Percentiles rank a stretch among this genome's conserved stretches.
Conservation (phyloP, 2,888 invertebrate species). For the Zhuqinia jingwanae region DNA sequence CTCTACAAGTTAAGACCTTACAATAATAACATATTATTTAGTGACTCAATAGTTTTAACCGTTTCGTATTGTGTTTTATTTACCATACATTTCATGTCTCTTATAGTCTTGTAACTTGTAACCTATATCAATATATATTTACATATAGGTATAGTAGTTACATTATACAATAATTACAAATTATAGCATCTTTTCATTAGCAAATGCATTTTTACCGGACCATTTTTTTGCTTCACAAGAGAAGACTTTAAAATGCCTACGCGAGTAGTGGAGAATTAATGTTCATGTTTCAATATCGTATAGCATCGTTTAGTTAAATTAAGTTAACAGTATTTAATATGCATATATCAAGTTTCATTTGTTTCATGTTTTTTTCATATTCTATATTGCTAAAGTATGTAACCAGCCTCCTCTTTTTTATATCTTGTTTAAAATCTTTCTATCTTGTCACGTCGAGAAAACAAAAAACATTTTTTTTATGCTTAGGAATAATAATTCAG, state of each 20-base stretch:
- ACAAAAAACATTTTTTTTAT: not conserved
- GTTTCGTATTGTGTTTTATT: constrained; percentile 36
- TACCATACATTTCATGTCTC: constrained; percentile 11
- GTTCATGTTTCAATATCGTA: constrained; percentile 63
- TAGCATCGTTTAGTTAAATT: constrained; percentile 65
- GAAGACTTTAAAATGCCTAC: not conserved
- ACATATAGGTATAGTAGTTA: too few species aligned
- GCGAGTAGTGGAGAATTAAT: constrained; percentile 33
- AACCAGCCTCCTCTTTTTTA: constrained; percentile 61
- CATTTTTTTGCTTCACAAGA: constrained; percentile 7
- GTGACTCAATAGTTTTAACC: constrained; percentile 57
- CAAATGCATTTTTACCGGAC: constrained; percentile 66
- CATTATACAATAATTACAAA: not conserved
- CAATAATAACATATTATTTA: constrained; percentile 18
- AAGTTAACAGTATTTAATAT: constrained; percentile 59
- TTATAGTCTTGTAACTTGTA: not conserved
- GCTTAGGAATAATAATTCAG: not conserved
- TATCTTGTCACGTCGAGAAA: constrained; percentile 28
- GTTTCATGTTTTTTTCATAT: constrained; percentile 41
- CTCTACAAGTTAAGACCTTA: not conserved
- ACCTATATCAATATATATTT: too few species aligned
- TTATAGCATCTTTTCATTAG: constrained; percentile 57
- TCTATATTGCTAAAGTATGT: constrained; percentile 49
- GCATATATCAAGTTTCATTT: constrained; percentile 67
- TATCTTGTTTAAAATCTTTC: constrained; percentile 49